These are phyloP conservation scores for Tipula helvola DNA, from an alignment of 2,888 invertebrate species.

Conservation along the genomic window DNA sequence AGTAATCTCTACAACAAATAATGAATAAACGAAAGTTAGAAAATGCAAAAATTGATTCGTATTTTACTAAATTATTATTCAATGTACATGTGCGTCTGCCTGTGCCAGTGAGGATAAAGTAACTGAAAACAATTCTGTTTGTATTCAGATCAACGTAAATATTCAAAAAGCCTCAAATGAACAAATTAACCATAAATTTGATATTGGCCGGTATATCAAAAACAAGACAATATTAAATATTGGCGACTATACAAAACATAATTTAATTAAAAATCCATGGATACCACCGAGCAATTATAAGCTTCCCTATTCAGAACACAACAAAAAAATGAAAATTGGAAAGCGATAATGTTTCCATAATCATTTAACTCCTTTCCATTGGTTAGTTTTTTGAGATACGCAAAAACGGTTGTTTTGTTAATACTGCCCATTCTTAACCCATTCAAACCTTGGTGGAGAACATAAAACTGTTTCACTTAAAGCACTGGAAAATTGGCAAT, in stretches of 20 bases:
- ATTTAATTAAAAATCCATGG: no score
- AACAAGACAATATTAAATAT: no score
- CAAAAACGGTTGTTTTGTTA: not conserved
- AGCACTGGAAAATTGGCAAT: not conserved
- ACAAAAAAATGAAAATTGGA: not conserved
- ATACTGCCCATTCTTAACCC: not conserved
- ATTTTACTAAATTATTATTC: not conserved
- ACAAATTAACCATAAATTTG: not conserved
- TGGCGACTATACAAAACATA: no score
- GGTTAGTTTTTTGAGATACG: not conserved
- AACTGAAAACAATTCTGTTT: not conserved
- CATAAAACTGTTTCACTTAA: not conserved
- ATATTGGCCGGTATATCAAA: no score
- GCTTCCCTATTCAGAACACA: no score
- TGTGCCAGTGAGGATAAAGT: not conserved
- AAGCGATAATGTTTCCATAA: not conserved
- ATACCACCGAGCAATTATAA: no score
- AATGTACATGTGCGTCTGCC: not conserved
- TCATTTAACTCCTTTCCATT: not conserved
- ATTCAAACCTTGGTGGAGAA: not conserved
- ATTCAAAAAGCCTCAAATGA: not conserved
- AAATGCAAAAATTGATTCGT: no score
- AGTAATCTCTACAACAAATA: no score
- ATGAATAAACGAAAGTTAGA: no score
- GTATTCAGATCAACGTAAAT: not conserved